A percentile compares a stretch with the other conserved stretches of the same genome.
Conservation (phyloP, 1,140 invertebrate genomes). For the Eumeta japonica region DNA sequence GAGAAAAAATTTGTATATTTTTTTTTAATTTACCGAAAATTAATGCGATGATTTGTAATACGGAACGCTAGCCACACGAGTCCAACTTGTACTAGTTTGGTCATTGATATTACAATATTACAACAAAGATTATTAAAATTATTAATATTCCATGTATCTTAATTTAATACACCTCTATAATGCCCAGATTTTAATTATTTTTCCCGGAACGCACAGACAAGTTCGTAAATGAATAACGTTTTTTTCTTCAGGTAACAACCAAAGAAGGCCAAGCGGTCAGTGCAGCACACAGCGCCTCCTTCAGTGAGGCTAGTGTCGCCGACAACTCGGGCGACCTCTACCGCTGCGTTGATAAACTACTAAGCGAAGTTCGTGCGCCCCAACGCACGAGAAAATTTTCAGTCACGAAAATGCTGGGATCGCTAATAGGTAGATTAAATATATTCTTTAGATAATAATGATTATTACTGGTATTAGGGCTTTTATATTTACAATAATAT, state of each 20-base stretch:
- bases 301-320: constrained; percentile 75
- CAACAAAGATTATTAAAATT: constrained; percentile 6
- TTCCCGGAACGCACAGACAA: constrained; percentile 6
- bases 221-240: too few relatives aligned
- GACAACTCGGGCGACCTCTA: constrained; percentile 72
- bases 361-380: constrained; percentile 62
- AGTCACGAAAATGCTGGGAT: constrained; percentile 78
- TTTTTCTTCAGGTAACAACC: constrained; percentile 63
- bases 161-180: too few relatives aligned
- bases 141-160: background rate
- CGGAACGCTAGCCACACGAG: too few relatives aligned
- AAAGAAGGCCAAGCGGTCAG: constrained; percentile 68
- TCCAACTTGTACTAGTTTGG: too few relatives aligned
- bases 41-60: too few relatives aligned
- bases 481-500: constrained; percentile 5
- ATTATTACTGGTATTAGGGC: too few relatives aligned
- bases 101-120: too few relatives aligned
- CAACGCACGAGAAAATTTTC: constrained; percentile 69
- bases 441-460: too few relatives aligned
- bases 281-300: constrained; percentile 66
- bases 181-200: constrained; percentile 2
- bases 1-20: too few relatives aligned
- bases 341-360: constrained; percentile 66
- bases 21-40: too few relatives aligned
- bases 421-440: constrained; percentile 61